phyloP scores from a whole-genome alignment of 1,140 invertebrate genomes.

The Hyposmocoma kahamanoa region DNA sequence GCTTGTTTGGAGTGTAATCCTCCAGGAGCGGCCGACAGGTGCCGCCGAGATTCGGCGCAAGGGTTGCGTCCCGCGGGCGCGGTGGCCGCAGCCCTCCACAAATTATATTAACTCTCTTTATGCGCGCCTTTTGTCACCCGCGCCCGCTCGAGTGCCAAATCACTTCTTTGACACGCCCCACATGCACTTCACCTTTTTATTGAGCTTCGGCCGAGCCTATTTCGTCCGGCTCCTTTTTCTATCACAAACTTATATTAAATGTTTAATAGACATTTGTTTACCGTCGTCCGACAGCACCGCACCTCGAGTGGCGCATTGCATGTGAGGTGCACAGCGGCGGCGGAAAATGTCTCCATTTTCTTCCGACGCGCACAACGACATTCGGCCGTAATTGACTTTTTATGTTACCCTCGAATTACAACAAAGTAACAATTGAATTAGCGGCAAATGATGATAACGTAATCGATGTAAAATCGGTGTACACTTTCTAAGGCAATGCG shows the following conservation, averaged over 20 bases:
- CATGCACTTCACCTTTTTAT: conserved; percentile 38
- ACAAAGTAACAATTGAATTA: conserved; percentile 2
- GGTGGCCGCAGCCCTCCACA: conserved; percentile 23
- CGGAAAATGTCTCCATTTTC: neutral
- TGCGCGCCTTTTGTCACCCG: conserved; percentile 29
- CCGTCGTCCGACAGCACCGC: neutral
- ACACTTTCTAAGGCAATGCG: conserved; percentile 2
- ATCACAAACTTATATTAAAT: neutral
- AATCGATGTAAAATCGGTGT: conserved; percentile 3
- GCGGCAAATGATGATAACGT: conserved; percentile 3
- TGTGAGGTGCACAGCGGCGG: neutral
- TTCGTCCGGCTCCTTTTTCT: neutral
- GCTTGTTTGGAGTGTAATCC: neutral
- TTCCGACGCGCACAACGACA: neutral
- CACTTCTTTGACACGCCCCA: conserved; percentile 41
- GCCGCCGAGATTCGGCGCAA: conserved; percentile 14
- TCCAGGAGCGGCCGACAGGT: neutral
- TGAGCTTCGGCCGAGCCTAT: conserved; percentile 24
- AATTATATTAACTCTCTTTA: conserved; percentile 44
- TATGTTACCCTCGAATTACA: neutral
- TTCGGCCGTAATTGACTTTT: neutral
- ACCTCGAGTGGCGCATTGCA: neutral
- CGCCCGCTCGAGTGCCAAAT: conserved; percentile 29
- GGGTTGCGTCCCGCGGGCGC: conserved; percentile 34
- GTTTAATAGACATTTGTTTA: neutral